Evolutionary conservation across 2,797 vertebrate genomes (phyloP).

Genomic region (Falco novaeseelandiae): DNA sequence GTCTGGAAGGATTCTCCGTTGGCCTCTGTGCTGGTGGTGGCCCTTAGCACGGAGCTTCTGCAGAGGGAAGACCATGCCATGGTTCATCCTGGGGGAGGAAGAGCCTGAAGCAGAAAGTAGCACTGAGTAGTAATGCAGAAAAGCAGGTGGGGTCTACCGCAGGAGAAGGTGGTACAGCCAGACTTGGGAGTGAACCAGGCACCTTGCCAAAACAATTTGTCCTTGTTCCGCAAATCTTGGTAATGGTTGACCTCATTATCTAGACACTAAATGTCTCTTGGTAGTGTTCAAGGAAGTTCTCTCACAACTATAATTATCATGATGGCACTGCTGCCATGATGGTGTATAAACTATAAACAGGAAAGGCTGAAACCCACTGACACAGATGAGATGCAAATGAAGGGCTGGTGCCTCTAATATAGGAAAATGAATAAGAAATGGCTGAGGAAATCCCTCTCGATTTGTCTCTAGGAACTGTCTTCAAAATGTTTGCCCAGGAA

Average conservation of each 20-base stretch:
- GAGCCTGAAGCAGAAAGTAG: not conserved
- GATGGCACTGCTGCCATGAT: constrained; percentile 5
- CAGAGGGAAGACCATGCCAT: not conserved
- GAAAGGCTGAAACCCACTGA: constrained; percentile 54
- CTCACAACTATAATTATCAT: constrained; percentile 17
- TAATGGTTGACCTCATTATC: not conserved
- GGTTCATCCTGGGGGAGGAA: not conserved
- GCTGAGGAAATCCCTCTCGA: not conserved
- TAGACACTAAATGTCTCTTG: not conserved
- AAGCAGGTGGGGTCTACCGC: not conserved
- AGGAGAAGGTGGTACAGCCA: not conserved
- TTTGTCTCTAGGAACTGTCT: not conserved
- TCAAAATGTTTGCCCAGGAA: not conserved
- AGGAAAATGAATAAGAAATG: not conserved
- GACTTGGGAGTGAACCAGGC: not conserved
- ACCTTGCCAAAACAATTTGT: not conserved
- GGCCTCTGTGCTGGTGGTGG: not conserved
- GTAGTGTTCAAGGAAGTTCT: not conserved
- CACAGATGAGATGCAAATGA: constrained; percentile 30
- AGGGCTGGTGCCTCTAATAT: not conserved
- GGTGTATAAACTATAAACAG: constrained; percentile 31
- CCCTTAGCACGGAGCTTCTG: not conserved
- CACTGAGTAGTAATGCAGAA: not conserved
- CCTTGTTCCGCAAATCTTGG: not conserved
- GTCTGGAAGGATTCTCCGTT: not conserved